Percentiles rank a stretch among this genome's conserved stretches.
These are phyloP conservation scores for Seira sanloemensis DNA, from an alignment of 2,888 invertebrate genomes.

Conservation along the genomic window DNA sequence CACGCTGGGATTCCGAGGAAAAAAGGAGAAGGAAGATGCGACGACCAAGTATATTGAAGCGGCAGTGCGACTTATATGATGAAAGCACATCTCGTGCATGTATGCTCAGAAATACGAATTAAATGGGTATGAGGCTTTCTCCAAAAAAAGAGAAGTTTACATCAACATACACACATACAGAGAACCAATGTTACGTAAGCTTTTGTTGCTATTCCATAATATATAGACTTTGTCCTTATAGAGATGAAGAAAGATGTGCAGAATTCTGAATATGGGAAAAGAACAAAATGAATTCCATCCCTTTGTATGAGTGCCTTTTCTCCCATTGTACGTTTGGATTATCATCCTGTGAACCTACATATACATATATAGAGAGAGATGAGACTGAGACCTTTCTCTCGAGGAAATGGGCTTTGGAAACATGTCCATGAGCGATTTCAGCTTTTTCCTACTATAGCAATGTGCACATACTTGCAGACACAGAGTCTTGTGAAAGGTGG, in stretches of 20 bases:
- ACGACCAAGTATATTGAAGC: neutral
- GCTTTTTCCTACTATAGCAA: neutral
- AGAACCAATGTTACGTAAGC: constrained; percentile 1
- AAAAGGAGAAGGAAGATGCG: neutral
- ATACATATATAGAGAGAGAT: neutral
- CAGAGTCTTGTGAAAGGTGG: no score
- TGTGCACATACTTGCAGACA: neutral
- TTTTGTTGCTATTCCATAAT: no score
- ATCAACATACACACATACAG: no score
- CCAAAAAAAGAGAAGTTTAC: neutral
- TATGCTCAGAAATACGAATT: no score
- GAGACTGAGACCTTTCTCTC: no score
- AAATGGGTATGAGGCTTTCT: neutral
- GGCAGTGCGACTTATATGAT: neutral
- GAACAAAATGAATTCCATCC: no score
- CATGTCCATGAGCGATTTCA: neutral
- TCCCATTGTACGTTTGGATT: constrained; percentile 6
- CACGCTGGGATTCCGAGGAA: neutral
- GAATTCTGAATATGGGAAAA: no score
- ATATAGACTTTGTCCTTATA: no score
- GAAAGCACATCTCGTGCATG: neutral
- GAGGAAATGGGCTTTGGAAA: neutral
- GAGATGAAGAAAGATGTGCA: no score
- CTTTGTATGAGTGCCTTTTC: no score
- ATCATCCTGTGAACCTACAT: neutral